Evolutionary conservation across 2,113 vertebrate genomes (phyloP).

Genomic region (Synodontis membranacea): DNA sequence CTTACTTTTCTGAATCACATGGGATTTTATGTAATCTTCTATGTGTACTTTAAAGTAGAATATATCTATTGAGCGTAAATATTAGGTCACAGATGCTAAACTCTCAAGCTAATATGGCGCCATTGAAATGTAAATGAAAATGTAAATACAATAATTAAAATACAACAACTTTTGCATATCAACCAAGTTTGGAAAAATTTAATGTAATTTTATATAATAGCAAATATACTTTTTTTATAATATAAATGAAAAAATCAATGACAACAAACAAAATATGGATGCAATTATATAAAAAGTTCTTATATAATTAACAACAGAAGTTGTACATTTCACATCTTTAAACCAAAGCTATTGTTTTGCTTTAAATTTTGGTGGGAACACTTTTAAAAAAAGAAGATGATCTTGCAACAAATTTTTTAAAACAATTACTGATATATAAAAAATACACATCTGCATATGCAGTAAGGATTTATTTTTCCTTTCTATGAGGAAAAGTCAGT

Average conservation of each 20-base stretch:
- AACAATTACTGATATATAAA: background rate
- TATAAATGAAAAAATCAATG: background rate
- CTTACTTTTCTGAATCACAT: background rate
- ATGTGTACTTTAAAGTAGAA: background rate
- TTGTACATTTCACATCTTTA: background rate
- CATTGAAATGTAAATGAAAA: background rate
- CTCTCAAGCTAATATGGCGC: background rate
- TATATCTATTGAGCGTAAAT: too few species aligned
- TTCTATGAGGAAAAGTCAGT: background rate
- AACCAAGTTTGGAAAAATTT: background rate
- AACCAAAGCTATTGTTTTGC: background rate
- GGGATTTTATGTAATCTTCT: background rate
- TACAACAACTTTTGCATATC: background rate
- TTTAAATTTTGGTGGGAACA: background rate
- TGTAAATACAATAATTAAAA: background rate
- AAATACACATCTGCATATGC: background rate
- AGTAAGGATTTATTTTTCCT: background rate
- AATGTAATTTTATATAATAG: background rate
- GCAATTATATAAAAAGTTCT: background rate
- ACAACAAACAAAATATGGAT: background rate
- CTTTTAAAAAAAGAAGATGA: background rate
- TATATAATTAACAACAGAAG: background rate
- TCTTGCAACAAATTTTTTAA: background rate
- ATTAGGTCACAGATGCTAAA: background rate
- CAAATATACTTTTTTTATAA: background rate